These are phyloP conservation scores for Pseudococcus longispinus DNA, from an alignment of 2,888 invertebrate species.

Conservation along the genomic window DNA sequence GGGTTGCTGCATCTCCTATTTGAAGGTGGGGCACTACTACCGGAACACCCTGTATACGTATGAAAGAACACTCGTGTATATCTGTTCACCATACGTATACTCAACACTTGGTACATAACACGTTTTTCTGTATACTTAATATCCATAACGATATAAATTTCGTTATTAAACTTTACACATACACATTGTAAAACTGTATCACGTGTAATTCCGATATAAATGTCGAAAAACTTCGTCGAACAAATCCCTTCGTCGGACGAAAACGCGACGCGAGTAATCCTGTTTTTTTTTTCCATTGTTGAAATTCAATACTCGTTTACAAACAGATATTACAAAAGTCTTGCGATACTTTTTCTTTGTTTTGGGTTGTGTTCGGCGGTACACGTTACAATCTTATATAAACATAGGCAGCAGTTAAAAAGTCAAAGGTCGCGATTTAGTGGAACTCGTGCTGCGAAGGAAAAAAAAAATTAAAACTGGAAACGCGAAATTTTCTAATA, in stretches of 20 bases:
- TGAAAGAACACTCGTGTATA: background rate
- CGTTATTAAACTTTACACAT: slow-evolving; percentile 21
- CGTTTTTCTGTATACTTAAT: background rate
- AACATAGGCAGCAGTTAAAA: background rate
- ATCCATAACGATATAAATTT: slow-evolving; percentile 17
- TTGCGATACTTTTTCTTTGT: background rate
- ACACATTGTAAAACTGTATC: slow-evolving; percentile 8
- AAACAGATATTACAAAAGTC: slow-evolving; percentile 24
- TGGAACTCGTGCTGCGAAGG: background rate
- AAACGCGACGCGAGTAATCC: background rate
- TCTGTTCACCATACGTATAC: background rate
- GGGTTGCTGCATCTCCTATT: no score
- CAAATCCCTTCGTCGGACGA: background rate
- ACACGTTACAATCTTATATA: background rate
- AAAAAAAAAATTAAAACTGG: background rate
- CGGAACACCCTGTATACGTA: background rate
- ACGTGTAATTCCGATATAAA: slow-evolving; percentile 18
- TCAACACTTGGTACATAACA: background rate
- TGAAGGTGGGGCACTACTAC: no score
- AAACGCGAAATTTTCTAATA: background rate
- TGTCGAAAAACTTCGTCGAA: background rate
- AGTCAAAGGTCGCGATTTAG: background rate
- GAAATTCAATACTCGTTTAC: slow-evolving; percentile 18
- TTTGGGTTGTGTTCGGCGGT: background rate
- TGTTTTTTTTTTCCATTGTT: background rate